phyloP scores from a whole-genome alignment of 2,888 invertebrate species.

The Bellardia pandia region DNA sequence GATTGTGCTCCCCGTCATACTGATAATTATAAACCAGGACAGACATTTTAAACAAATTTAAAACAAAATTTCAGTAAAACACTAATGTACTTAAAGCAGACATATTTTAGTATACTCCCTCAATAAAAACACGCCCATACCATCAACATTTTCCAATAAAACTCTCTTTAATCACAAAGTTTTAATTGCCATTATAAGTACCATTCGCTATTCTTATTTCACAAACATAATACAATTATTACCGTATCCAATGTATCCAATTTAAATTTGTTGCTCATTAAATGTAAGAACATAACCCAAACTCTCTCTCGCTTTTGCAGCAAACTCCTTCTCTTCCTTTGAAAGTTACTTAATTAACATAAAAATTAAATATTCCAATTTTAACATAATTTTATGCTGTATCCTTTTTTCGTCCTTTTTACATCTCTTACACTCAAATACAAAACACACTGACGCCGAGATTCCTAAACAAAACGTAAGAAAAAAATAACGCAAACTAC shows the following conservation, averaged over 20 bases:
- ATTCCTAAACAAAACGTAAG: slow-evolving; percentile 33
- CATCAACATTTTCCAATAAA: slow-evolving; percentile 12
- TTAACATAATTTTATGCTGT: slow-evolving; percentile 69
- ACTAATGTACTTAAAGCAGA: not conserved
- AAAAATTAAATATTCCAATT: slow-evolving; percentile 73
- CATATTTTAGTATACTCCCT: not conserved
- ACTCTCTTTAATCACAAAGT: not conserved
- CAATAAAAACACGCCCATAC: slow-evolving; percentile 39
- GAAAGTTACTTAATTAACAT: slow-evolving; percentile 69
- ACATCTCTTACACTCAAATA: not conserved
- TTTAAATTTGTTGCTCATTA: slow-evolving; percentile 69
- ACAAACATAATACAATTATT: slow-evolving; percentile 59
- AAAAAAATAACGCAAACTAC: slow-evolving; percentile 53
- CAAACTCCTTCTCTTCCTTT: slow-evolving; percentile 2
- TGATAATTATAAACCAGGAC: no score
- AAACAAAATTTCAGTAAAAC: no score
- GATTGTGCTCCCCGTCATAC: no score
- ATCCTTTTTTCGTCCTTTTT: slow-evolving; percentile 58
- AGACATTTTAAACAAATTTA: no score
- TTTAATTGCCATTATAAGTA: slow-evolving; percentile 48
- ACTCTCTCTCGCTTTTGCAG: slow-evolving; percentile 25
- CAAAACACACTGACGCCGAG: not conserved
- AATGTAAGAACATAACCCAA: slow-evolving; percentile 47
- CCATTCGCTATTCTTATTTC: slow-evolving; percentile 12
- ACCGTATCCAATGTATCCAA: slow-evolving; percentile 60